Conservation (phyloP, 2,113 vertebrate species). For the Ciconia maguari region DNA sequence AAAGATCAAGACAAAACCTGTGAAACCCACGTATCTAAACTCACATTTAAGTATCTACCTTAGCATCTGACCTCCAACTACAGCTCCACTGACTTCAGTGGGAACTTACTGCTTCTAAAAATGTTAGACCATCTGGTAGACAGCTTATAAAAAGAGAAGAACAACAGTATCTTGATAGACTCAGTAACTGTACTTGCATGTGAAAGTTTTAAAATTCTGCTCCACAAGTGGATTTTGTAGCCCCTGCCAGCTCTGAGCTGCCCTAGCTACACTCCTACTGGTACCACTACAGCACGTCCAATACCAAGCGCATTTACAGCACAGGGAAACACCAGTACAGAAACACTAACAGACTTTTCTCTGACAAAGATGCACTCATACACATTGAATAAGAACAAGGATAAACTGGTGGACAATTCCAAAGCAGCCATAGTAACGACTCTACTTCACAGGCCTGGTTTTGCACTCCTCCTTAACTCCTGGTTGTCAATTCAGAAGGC, state of each 20-base stretch:
- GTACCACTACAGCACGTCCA: neutral
- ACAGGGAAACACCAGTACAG: rapidly evolving
- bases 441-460: neutral
- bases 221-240: neutral
- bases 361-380: neutral
- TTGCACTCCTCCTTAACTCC: neutral
- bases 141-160: neutral
- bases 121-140: neutral
- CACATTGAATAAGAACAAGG: neutral
- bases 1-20: neutral
- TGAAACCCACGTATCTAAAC: neutral
- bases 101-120: conserved; percentile 18
- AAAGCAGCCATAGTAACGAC: neutral
- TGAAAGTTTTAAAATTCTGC: neutral
- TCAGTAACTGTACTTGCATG: neutral
- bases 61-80: neutral
- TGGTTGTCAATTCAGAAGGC: neutral
- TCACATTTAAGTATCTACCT: neutral
- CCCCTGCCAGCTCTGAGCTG: neutral
- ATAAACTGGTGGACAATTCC: neutral
- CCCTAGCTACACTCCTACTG: neutral
- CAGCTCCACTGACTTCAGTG: neutral
- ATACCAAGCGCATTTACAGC: neutral
- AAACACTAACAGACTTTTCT: neutral
- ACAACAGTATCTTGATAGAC: neutral